Evolutionary conservation across 2,113 vertebrate species (phyloP).

Genomic region (Ariopsis seemanni): DNA sequence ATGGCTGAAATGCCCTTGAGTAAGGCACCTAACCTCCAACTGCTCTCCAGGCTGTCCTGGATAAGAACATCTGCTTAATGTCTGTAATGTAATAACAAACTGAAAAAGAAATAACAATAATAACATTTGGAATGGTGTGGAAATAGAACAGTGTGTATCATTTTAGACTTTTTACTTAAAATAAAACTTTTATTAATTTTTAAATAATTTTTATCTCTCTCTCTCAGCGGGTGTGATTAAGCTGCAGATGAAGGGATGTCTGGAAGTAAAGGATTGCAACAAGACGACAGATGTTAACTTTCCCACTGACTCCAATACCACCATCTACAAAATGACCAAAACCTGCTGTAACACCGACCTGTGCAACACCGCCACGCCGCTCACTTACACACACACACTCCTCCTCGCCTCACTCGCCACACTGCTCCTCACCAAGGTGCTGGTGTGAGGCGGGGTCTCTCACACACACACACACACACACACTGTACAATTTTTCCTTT

Average conservation of each 20-base stretch:
- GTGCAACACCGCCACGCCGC: conserved; percentile 67
- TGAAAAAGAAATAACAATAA: too few species aligned
- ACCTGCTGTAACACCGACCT: conserved; percentile 70
- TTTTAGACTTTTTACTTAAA: too few species aligned
- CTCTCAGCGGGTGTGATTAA: conserved; percentile 22
- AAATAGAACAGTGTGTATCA: too few species aligned
- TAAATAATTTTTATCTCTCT: background rate
- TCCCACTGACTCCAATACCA: background rate
- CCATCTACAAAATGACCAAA: conserved; percentile 56
- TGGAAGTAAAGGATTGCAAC: conserved; percentile 46
- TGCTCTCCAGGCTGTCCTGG: too few species aligned
- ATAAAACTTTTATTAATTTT: too few species aligned
- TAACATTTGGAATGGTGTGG: too few species aligned
- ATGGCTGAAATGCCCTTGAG: too few species aligned
- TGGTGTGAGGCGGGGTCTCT: conserved; percentile 57
- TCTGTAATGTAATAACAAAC: too few species aligned
- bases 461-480: background rate
- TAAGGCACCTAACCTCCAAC: too few species aligned
- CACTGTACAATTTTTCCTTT: background rate
- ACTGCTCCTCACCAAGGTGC: conserved; percentile 55
- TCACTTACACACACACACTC: conserved; percentile 32
- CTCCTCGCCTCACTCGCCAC: conserved; percentile 56
- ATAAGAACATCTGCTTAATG: too few species aligned
- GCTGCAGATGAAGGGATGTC: conserved; percentile 67
- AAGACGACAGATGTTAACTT: background rate